Conservation (phyloP, 2,797 vertebrate genomes). For the Anolis apletophallus region DNA sequence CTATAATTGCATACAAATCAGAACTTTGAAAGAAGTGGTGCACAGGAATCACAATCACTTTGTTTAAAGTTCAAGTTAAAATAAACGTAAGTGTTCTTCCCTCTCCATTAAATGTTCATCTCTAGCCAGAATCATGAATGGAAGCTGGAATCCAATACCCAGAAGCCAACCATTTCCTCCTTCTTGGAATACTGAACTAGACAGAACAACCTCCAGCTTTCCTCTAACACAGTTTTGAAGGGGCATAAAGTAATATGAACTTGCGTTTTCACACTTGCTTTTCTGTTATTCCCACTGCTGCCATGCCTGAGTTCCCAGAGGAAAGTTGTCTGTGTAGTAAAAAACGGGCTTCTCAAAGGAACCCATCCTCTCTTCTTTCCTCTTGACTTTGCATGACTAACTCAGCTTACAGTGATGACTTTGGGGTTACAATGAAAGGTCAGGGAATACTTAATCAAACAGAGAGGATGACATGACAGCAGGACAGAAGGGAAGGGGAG, state of each 20-base stretch:
- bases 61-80: too few relatives aligned
- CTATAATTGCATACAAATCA: too few relatives aligned
- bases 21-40: too few relatives aligned
- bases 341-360: not conserved
- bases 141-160: not conserved
- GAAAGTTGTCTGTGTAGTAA: not conserved
- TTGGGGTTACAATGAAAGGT: constrained; percentile 14
- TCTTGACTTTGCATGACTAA: not conserved
- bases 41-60: too few relatives aligned
- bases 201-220: too few relatives aligned
- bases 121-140: not conserved
- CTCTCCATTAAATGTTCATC: not conserved
- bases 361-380: not conserved
- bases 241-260: not conserved
- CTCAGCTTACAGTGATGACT: not conserved
- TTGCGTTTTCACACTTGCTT: not conserved
- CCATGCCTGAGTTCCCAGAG: not conserved
- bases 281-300: not conserved
- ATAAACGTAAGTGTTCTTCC: too few relatives aligned
- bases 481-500: constrained; percentile 4
- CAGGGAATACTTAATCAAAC: not conserved
- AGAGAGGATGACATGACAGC: constrained; percentile 16
- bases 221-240: not conserved
- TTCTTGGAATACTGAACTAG: not conserved
- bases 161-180: not conserved